phyloP scores from a whole-genome alignment of 2,113 vertebrate genomes.

The Aptenodytes patagonicus region DNA sequence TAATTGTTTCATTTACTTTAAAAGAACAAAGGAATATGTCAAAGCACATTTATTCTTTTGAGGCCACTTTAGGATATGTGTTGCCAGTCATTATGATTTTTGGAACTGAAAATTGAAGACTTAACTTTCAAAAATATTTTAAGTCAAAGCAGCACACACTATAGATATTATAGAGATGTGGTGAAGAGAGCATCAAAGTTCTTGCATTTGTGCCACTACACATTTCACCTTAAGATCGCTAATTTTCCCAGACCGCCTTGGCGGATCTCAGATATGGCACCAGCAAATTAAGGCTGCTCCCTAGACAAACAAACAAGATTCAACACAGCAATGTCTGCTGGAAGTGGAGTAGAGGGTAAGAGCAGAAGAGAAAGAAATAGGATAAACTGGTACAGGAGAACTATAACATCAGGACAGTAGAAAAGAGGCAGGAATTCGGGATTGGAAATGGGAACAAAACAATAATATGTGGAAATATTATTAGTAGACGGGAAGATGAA shows the following conservation, averaged over 20 bases:
- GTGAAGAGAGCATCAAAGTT: neutral
- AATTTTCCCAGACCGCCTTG: neutral
- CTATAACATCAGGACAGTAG: neutral
- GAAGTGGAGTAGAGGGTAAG: neutral
- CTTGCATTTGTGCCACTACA: neutral
- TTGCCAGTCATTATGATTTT: neutral
- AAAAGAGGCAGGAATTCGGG: neutral
- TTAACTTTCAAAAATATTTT: neutral
- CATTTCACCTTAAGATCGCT: neutral
- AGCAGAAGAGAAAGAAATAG: neutral
- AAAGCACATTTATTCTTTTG: slow-evolving; percentile 2
- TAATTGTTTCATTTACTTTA: slow-evolving; percentile 25
- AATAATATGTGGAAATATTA: neutral
- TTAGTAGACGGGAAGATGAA: neutral
- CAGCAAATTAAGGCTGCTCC: neutral
- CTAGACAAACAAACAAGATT: neutral
- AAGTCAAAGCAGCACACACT: neutral
- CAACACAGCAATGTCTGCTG: neutral
- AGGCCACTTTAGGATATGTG: neutral
- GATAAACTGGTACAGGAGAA: neutral
- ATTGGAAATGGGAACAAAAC: neutral
- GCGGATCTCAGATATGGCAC: neutral
- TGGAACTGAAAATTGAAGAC: neutral
- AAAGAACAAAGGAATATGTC: slow-evolving; percentile 1
- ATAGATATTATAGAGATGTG: neutral